A percentile compares a stretch with the other conserved stretches of the same genome.
Conservation (phyloP, 2,113 vertebrate genomes). For the Bubo blakistoni region DNA sequence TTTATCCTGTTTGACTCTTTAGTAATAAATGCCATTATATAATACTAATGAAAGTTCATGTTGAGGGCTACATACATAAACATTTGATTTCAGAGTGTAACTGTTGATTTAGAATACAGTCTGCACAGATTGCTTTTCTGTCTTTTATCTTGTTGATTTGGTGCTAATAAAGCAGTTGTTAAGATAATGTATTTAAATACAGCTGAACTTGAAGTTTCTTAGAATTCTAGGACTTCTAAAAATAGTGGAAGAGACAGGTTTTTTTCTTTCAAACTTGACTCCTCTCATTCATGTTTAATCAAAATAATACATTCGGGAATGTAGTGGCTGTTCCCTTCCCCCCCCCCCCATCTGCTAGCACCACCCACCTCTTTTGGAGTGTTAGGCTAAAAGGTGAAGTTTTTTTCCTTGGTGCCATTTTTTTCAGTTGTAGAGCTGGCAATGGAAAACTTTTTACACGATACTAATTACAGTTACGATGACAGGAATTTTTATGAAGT, state of each 20-base stretch:
- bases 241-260: background rate
- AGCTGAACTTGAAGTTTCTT: background rate
- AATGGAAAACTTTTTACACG: background rate
- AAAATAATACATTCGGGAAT: background rate
- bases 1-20: background rate
- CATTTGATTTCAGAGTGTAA: background rate
- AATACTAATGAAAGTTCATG: background rate
- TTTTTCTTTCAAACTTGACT: background rate
- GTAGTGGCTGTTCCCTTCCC: background rate
- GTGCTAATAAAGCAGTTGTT: background rate
- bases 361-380: background rate
- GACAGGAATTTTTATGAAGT: background rate
- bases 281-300: background rate
- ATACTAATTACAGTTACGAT: background rate
- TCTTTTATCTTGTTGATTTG: background rate
- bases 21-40: background rate
- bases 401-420: background rate
- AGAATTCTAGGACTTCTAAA: background rate
- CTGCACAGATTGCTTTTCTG: background rate
- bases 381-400: background rate
- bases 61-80: background rate
- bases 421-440: background rate
- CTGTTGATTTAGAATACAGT: background rate
- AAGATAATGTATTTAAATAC: background rate
- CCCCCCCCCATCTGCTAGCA: too few species aligned